These are phyloP conservation scores for Archaeoteleia sp. DNA, from an alignment of 2,888 invertebrate species.

Conservation along the genomic window DNA sequence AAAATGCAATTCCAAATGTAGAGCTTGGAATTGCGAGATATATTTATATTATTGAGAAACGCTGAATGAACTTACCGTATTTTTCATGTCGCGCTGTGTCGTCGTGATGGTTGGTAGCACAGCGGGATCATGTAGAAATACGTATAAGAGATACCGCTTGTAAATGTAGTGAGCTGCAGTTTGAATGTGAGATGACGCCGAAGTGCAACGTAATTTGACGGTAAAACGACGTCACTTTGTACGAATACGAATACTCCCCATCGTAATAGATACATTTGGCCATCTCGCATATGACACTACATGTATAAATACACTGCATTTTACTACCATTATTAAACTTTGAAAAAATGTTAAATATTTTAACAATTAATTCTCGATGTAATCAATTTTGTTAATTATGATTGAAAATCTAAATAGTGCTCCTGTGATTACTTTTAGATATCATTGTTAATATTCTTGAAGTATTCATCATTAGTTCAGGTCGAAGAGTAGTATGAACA, in stretches of 20 bases:
- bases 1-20: conserved; percentile 25
- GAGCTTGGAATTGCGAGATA: conserved; percentile 15
- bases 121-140: conserved; percentile 54
- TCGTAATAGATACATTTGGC: conserved; percentile 18
- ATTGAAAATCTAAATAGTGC: no score
- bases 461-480: no score
- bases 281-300: background rate
- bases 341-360: no score
- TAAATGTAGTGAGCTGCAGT: conserved; percentile 53
- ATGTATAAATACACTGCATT: background rate
- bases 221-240: conserved; percentile 19
- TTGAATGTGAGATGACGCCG: conserved; percentile 56
- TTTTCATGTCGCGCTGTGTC: conserved; percentile 51
- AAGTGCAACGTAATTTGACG: conserved; percentile 45
- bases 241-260: conserved; percentile 8
- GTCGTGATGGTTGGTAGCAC: conserved; percentile 57
- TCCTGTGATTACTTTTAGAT: no score
- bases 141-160: conserved; percentile 56
- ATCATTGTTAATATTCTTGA: no score
- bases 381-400: no score
- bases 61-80: conserved; percentile 62
- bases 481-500: no score
- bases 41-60: conserved; percentile 60
- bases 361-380: no score
- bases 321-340: no score